phyloP scores from a whole-genome alignment of 2,888 invertebrate genomes.

The Drosophila seclusa region DNA sequence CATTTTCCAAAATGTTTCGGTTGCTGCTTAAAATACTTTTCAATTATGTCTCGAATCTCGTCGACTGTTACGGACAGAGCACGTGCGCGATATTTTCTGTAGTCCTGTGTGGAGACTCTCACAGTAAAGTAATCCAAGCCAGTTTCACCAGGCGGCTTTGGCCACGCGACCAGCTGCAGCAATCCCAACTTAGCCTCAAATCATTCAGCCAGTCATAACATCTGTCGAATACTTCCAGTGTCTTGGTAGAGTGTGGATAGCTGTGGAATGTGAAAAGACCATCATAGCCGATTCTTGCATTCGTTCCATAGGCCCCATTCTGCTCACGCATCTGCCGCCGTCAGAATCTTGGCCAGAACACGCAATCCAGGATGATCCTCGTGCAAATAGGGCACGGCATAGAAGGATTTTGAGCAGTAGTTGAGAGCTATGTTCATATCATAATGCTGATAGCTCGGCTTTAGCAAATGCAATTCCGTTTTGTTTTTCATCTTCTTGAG shows the following conservation, averaged over 20 bases:
- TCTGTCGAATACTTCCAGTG: slow-evolving; percentile 92
- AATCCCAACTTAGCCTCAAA: slow-evolving; percentile 95
- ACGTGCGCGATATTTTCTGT: slow-evolving; percentile 90
- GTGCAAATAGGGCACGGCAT: slow-evolving; percentile 91
- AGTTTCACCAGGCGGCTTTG: slow-evolving; percentile 92
- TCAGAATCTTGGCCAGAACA: slow-evolving; percentile 91
- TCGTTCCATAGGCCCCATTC: slow-evolving; percentile 97
- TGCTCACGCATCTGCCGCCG: slow-evolving; percentile 93
- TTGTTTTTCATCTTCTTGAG: no score
- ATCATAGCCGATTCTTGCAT: slow-evolving; percentile 89
- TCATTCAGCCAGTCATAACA: slow-evolving; percentile 90
- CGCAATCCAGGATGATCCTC: slow-evolving; percentile 91
- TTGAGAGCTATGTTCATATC: slow-evolving; percentile 94
- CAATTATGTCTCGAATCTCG: slow-evolving; percentile 89
- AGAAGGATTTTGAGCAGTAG: slow-evolving; percentile 92
- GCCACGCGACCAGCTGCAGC: slow-evolving; percentile 94
- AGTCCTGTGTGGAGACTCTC: slow-evolving; percentile 91
- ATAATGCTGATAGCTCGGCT: slow-evolving; percentile 88
- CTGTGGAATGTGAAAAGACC: slow-evolving; percentile 94
- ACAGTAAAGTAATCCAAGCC: slow-evolving; percentile 91
- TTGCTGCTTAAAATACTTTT: slow-evolving; percentile 88
- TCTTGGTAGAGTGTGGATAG: slow-evolving; percentile 93
- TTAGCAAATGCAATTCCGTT: no score
- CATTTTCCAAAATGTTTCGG: slow-evolving; percentile 88
- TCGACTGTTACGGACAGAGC: slow-evolving; percentile 90